Conservation (phyloP, 2,888 invertebrate genomes). For the Rotaria socialis region DNA sequence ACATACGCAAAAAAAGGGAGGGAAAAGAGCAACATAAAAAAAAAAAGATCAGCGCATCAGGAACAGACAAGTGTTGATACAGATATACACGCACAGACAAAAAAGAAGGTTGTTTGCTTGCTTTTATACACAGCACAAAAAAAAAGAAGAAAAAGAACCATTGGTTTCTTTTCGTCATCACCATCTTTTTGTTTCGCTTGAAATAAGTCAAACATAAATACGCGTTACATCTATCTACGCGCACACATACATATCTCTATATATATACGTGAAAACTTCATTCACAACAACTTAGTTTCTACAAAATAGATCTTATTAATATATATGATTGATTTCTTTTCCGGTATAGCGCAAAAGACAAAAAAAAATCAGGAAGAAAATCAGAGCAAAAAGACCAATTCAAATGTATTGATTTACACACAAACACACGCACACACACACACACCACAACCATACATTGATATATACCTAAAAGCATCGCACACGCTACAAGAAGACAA, state of each 20-base stretch:
- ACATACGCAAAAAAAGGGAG: background rate
- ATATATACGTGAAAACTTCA: background rate
- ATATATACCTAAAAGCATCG: constrained; percentile 16
- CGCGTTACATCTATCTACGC: background rate
- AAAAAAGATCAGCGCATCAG: background rate
- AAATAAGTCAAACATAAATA: background rate
- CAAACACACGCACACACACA: too few relatives aligned
- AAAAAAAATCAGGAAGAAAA: background rate
- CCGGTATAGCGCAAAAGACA: background rate
- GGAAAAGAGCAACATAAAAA: background rate
- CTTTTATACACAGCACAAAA: background rate
- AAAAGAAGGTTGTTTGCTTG: background rate
- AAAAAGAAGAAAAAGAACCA: background rate
- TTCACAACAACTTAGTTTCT: constrained; percentile 22
- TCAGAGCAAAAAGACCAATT: background rate
- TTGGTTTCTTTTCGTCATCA: background rate
- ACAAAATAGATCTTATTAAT: background rate
- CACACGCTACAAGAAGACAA: constrained; percentile 10
- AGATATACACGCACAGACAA: background rate
- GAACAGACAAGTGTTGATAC: background rate
- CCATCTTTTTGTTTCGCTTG: background rate
- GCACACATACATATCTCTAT: background rate
- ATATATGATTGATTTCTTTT: background rate
- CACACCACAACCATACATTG: constrained; percentile 14
- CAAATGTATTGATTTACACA: constrained; percentile 25